A percentile compares a stretch with the other conserved stretches of the same genome.
phyloP scores from a whole-genome alignment of 1,140 invertebrate genomes.

The Mylabris phalerata region DNA sequence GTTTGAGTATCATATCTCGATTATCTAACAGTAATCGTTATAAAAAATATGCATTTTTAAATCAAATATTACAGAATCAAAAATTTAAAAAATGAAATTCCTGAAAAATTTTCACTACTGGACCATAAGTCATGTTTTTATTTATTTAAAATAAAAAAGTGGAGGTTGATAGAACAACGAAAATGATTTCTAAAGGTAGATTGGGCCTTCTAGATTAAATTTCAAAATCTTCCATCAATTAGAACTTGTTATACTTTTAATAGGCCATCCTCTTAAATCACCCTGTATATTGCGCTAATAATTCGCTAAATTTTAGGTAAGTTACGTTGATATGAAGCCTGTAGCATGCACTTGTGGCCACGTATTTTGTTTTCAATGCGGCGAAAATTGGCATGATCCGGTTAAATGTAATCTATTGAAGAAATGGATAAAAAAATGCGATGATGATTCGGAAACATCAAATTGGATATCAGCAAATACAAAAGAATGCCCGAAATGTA shows the following conservation, averaged over 20 bases:
- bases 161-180: too few species aligned
- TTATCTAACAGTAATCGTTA: too few species aligned
- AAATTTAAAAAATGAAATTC: too few species aligned
- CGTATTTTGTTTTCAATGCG: conserved; percentile 65
- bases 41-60: too few species aligned
- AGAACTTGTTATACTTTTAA: not conserved
- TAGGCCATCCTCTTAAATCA: not conserved
- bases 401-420: conserved; percentile 61
- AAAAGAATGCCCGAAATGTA: conserved; percentile 73
- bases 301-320: conserved; percentile 29
- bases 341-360: conserved; percentile 62
- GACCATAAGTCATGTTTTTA: too few species aligned
- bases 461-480: conserved; percentile 78
- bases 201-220: not conserved
- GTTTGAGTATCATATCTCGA: too few species aligned
- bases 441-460: conserved; percentile 73
- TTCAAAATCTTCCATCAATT: too few species aligned
- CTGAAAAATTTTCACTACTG: too few species aligned
- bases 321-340: conserved; percentile 54
- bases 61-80: too few species aligned
- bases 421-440: conserved; percentile 74
- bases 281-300: not conserved
- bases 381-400: conserved; percentile 71
- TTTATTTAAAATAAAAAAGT: too few species aligned
- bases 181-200: too few species aligned